phyloP scores from a whole-genome alignment of 2,797 vertebrate species.

The Hypotaenidia philippensis region DNA sequence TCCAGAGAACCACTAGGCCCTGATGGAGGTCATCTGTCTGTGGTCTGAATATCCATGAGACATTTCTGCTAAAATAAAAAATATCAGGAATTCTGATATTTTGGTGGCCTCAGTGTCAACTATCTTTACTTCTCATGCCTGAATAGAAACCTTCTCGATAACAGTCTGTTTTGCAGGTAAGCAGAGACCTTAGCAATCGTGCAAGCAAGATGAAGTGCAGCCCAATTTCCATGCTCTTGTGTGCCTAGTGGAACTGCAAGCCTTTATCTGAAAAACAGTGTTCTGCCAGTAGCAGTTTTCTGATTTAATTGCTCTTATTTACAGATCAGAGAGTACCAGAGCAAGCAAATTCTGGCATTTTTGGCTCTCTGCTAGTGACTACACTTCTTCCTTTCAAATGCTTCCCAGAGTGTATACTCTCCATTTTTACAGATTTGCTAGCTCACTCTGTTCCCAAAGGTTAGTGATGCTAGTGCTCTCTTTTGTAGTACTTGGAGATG shows the following conservation, averaged over 20 bases:
- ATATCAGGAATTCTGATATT: background rate
- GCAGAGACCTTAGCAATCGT: background rate
- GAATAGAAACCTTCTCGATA: background rate
- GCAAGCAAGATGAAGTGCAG: background rate
- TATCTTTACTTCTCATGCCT: background rate
- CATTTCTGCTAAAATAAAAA: background rate
- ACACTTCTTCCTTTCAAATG: background rate
- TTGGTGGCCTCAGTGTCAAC: background rate
- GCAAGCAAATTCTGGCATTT: background rate
- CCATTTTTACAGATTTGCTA: background rate
- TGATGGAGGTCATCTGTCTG: background rate
- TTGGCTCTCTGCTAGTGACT: background rate
- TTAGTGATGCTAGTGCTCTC: background rate
- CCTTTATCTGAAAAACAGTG: background rate
- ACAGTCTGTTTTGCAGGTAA: background rate
- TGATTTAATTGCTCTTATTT: slow-evolving; percentile 21
- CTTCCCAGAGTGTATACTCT: background rate
- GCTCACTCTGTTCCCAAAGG: background rate
- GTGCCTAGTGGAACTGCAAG: background rate
- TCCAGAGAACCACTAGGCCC: background rate
- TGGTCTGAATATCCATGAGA: background rate
- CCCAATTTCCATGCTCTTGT: background rate
- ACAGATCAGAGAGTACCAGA: background rate
- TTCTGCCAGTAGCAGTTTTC: background rate
- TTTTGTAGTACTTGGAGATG: background rate